Percentiles rank a stretch among this genome's conserved stretches.
Evolutionary conservation across 2,888 invertebrate genomes (phyloP).

Genomic region (Zhengitettix transpicula): DNA sequence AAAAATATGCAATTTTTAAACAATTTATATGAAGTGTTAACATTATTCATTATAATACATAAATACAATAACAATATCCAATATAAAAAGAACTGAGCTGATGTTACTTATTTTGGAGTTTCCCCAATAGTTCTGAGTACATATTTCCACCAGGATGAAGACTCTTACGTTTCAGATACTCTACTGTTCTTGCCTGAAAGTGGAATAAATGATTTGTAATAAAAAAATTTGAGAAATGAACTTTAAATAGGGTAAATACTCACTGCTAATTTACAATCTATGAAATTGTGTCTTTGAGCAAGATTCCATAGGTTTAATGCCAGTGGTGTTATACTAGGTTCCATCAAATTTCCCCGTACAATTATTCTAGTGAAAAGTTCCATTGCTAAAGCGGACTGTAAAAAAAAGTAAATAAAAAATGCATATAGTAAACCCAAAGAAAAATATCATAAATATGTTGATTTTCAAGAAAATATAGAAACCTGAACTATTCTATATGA

Average conservation of each 20-base stretch:
- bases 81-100: too few species aligned
- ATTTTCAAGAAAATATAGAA: neutral
- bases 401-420: slow-evolving; percentile 10
- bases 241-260: slow-evolving; percentile 12
- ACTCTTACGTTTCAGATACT: slow-evolving; percentile 14
- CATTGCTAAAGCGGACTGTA: slow-evolving; percentile 46
- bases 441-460: neutral
- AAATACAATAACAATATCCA: too few species aligned
- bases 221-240: neutral
- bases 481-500: too few species aligned
- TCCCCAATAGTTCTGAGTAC: slow-evolving; percentile 8
- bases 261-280: slow-evolving; percentile 35
- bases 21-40: too few species aligned
- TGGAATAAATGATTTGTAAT: neutral
- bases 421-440: slow-evolving; percentile 1
- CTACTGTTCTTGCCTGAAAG: slow-evolving; percentile 20
- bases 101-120: slow-evolving; percentile 1
- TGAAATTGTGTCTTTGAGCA: slow-evolving; percentile 43
- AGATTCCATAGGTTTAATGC: slow-evolving; percentile 71
- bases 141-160: slow-evolving; percentile 6
- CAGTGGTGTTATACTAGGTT: slow-evolving; percentile 43
- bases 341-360: slow-evolving; percentile 43
- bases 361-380: slow-evolving; percentile 55
- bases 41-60: too few species aligned
- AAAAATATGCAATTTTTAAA: too few species aligned